Percentiles rank a stretch among this genome's conserved stretches.
Conservation (phyloP, 2,888 invertebrate genomes). For the Hemithea aestivaria region DNA sequence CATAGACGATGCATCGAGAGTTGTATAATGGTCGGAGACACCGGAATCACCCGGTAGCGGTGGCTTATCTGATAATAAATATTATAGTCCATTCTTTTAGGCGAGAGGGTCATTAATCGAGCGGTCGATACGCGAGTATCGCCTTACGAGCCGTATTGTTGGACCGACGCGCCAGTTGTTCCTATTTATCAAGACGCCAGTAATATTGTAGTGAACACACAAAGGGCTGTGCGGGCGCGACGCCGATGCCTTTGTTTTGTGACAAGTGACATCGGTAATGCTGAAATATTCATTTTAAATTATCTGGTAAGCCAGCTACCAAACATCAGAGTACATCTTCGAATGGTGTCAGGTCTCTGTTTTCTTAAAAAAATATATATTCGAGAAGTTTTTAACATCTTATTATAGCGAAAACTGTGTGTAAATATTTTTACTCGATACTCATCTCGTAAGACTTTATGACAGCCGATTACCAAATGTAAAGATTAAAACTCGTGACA, state of each 20-base stretch:
- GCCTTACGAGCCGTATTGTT: slow-evolving; percentile 74
- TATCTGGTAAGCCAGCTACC: no score
- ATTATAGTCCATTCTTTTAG: slow-evolving; percentile 78
- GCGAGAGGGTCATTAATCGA: slow-evolving; percentile 76
- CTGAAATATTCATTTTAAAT: slow-evolving; percentile 60
- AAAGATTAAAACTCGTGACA: slow-evolving; percentile 19
- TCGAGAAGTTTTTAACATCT: slow-evolving; percentile 9
- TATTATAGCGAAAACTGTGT: slow-evolving; percentile 15
- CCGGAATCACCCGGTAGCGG: slow-evolving; percentile 75
- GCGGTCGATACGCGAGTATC: slow-evolving; percentile 73
- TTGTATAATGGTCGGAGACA: slow-evolving; percentile 69
- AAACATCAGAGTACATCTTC: no score
- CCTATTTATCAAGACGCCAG: slow-evolving; percentile 75
- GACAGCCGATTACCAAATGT: slow-evolving; percentile 20
- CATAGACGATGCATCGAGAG: slow-evolving; percentile 59
- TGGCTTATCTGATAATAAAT: slow-evolving; percentile 77
- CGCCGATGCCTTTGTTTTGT: slow-evolving; percentile 56
- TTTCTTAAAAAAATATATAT: no score
- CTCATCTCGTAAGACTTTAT: slow-evolving; percentile 9
- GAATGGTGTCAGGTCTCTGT: no score
- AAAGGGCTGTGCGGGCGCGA: slow-evolving; percentile 51
- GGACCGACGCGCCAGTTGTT: slow-evolving; percentile 60
- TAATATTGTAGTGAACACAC: slow-evolving; percentile 68
- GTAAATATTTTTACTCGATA: no score
- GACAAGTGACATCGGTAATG: slow-evolving; percentile 63